Base-by-base conservation (phyloP, 2,797 vertebrate genomes). In the Sebastes iracundus region DNA sequence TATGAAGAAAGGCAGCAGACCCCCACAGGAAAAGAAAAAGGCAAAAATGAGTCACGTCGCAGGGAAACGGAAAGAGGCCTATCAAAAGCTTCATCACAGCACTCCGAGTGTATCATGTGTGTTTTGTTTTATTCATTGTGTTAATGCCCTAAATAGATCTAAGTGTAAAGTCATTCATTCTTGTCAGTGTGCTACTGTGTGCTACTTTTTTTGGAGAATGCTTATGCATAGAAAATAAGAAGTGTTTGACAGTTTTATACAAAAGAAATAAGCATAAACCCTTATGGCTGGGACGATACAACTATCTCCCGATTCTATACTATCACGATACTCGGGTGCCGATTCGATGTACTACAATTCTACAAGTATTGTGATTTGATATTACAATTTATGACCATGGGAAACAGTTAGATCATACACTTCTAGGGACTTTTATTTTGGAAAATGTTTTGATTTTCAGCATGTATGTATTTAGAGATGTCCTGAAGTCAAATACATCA, bases 71-170 rank as follows among this genome's bases (percentile, higher is more conserved):
- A 66, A 79, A 74, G 66, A 85, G 42, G 46, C 22, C 67, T 30
- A 79, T 77, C 62, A 86, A 80, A 81, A 82, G 72, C 58, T 76
- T 72, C 79, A 86, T 81, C 77, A 74, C 46, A 81, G 72, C 76
- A 28, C 69, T 85, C 55, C 18, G 56, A 63, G 35, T 18, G 27
- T 52, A 23, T 63, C 52, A 67, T 72, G 58, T 82, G 72, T 63
- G 66, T 74, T 72, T 83, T 82, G 65, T 82, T 87, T 84, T 84
- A 84, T 81, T 90, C 81, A 84, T 49, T 81, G 71, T 58, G 59
- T 80, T 86, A 70, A 76, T 83, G 69, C 46, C 35, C 79, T 66
- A 87, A 87, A 88, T 80, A 88, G 78, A 89, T 86, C 73, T 22
- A 75, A 82, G 60, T 23, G 46, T 61, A 71, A 74, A 81, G 35